These are phyloP conservation scores for Disparrhopalites patrizii DNA, from an alignment of 2,888 invertebrate species.

Conservation along the genomic window DNA sequence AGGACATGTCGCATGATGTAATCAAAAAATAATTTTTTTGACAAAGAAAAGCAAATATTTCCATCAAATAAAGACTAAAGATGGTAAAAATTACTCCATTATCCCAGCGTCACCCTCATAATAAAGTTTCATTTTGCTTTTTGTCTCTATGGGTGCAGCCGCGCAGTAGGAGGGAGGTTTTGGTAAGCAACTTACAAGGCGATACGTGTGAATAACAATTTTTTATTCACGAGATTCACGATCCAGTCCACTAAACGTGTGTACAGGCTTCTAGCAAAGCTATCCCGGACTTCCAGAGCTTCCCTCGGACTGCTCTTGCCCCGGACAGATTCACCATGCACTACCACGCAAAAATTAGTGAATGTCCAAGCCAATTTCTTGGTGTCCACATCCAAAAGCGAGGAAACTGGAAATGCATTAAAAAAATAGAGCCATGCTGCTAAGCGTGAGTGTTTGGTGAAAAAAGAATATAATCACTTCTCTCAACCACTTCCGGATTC, in stretches of 20 bases:
- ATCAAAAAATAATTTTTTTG: not conserved
- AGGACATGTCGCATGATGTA: too few species aligned
- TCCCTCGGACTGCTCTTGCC: conserved; percentile 71
- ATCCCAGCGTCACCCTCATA: too few species aligned
- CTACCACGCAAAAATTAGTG: conserved; percentile 77
- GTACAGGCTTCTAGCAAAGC: conserved; percentile 78
- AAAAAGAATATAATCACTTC: conserved; percentile 52
- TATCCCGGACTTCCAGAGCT: conserved; percentile 77
- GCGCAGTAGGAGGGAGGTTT: too few species aligned
- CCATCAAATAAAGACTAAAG: not conserved
- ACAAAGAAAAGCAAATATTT: not conserved
- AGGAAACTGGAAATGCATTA: conserved; percentile 58
- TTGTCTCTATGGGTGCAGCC: too few species aligned
- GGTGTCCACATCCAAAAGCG: conserved; percentile 70
- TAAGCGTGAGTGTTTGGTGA: too few species aligned
- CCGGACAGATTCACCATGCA: conserved; percentile 66
- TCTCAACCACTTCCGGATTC: conserved; percentile 65
- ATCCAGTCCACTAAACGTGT: conserved; percentile 83
- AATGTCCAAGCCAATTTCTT: conserved; percentile 81
- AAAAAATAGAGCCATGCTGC: too few species aligned
- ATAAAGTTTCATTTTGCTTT: too few species aligned
- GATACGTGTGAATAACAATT: conserved; percentile 75
- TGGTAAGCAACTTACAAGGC: conserved; percentile 90
- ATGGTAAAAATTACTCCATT: too few species aligned
- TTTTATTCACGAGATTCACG: conserved; percentile 76